Base-by-base conservation (phyloP, 2,113 vertebrate species). In the Eurystomus gularis region DNA sequence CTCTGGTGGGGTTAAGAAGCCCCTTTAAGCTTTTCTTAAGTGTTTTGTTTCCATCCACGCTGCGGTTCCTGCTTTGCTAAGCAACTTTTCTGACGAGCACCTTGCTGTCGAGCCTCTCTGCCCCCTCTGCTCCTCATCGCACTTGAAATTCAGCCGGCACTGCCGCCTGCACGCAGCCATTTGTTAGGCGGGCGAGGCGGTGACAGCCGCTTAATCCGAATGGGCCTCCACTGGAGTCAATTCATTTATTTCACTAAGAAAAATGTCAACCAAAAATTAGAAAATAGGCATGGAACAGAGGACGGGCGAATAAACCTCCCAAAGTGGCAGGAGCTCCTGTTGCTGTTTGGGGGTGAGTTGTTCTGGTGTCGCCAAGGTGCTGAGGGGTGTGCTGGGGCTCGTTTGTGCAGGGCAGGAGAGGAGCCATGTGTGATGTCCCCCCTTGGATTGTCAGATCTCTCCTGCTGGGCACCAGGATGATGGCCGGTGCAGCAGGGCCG, bases 181-280 rank as follows among this genome's bases (percentile, higher is more conserved):
- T 99, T 98, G 98, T 99, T 98, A 98, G 98, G 97, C 65, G 88
- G 84, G 60, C 70, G 96, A 96, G 97, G 97, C 87, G 92, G 95
- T 99, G 99, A 99, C 98, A 99, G 98, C 98, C 90, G 95, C 98
- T 98, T 98, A 98, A 98, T 98, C 98, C 87, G 68, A 98, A 91
- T 68, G 97, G 97, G 98, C 96, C 98, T 97, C 96, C 88, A 58
- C 97, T 58, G 96, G 97, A 97, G 97, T 96, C 97, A 97, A 96
- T 99, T 98, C 98, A 98, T 99, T 98, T 98, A 98, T 98, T 98
- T 98, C 97, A 96, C 97, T 97, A 75, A 98, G 96, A 90, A 97
- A 98, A 98, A 97, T 77, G 98, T 98, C 98, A 98, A 87, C 94
- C 94, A 88, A 94, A 98, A 98, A 98, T 98, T 97, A 98, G 98